phyloP scores from a whole-genome alignment of 2,888 invertebrate genomes.

The Amblyjoppa fuscipennis region DNA sequence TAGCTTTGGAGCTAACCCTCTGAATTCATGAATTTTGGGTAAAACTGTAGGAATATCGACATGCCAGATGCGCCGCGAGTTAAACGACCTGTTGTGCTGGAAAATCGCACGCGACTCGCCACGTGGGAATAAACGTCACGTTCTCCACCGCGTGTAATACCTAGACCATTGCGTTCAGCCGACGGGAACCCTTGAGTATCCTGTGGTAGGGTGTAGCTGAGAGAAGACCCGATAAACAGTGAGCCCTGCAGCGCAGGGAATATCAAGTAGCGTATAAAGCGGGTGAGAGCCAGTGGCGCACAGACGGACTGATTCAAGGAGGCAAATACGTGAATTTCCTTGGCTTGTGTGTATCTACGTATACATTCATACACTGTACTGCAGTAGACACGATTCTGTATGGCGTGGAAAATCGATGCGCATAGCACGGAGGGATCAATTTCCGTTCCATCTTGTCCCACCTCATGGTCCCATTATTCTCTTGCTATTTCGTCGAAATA shows the following conservation, averaged over 20 bases:
- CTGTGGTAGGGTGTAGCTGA: constrained; percentile 52
- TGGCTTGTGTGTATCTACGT: not conserved
- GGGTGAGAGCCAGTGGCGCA: constrained; percentile 4
- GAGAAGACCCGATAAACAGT: constrained; percentile 60
- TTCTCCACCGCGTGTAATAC: constrained; percentile 44
- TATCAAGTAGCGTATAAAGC: constrained; percentile 50
- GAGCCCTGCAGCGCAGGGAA: constrained; percentile 47
- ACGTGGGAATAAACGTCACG: constrained; percentile 70
- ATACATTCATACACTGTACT: not conserved
- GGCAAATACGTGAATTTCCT: constrained; percentile 30
- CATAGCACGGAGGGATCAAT: constrained; percentile 5
- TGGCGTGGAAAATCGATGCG: not conserved
- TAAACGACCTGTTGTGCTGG: constrained; percentile 61
- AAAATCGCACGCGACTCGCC: constrained; percentile 63
- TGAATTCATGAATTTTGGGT: not conserved
- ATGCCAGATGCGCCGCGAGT: constrained; percentile 1
- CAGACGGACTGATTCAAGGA: constrained; percentile 31
- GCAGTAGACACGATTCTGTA: not conserved
- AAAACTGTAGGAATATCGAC: not conserved
- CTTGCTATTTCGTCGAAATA: not conserved
- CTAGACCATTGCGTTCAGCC: constrained; percentile 70
- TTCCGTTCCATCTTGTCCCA: not conserved
- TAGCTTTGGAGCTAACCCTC: not conserved
- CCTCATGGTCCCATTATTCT: not conserved
- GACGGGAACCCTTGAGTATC: constrained; percentile 69